Base-by-base conservation (phyloP, 35 echinoderm and acorn worm species). In the Lytechinus pictus region DNA sequence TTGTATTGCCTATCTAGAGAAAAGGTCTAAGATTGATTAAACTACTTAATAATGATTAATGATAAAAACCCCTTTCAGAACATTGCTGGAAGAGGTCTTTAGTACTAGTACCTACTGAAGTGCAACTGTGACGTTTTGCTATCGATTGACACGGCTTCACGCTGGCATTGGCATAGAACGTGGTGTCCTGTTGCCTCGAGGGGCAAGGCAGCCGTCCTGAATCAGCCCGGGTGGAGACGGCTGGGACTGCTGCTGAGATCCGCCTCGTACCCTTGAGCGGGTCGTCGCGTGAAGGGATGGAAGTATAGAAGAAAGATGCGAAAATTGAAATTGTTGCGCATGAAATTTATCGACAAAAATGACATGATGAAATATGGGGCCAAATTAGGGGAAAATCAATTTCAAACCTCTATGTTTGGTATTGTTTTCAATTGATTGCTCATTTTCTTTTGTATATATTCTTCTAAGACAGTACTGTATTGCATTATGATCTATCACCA, bases 161-260 rank as follows among this genome's bases (percentile, higher is more conserved):
- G 88, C 88, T 90, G 88, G 29, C 44, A 13, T 52, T 21, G 88
- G 88, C 52, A 90, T 52, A 90, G 88, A 90, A 44, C 29, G 52
- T 28, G 88, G 88, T 90, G 88, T 90, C 52, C 52, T 54, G 88
- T 90, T 90, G 88, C 88, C 88, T 28, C 27, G 28, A 90, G 88
- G 88, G 28, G 88, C 88, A 90, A 90, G 33, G 33, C 33, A 44
- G 88, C 88, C 88, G 88, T 27, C n/a, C 88, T 54, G 88, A 90
- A 90, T 52, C 88, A 54, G 28, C 88, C 88, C 88, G 88, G 87
- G 88, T 90, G 88, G 88, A 90, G 88, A 3, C 52, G 88, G 88
- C 88, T 44, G 88, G 88, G 52, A 52, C 29, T 90, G 88, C 88
- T 27, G 88, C 88, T 90, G 88, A 44, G 88, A 90, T 90, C 88